Percentiles rank a stretch among this genome's conserved stretches.
These are phyloP conservation scores for Pegea sp. DNA, from an alignment of 23 tunicate species.

Conservation along the genomic window DNA sequence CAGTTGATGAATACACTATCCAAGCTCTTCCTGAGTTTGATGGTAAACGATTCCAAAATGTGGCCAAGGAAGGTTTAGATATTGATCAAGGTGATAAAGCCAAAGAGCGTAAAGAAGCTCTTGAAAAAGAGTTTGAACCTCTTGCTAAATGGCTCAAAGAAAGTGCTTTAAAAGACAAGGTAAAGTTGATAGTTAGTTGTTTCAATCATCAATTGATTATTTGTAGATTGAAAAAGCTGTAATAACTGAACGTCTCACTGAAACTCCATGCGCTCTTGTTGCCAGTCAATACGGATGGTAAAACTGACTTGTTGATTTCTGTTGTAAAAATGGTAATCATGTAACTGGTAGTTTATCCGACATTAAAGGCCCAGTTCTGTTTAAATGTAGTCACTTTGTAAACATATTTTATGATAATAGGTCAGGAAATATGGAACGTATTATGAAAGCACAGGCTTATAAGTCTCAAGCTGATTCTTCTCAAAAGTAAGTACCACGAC, in stretches of 20 bases:
- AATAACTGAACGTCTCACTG: constrained; percentile 67
- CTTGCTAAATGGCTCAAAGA: constrained; percentile 86
- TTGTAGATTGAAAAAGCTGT: constrained; percentile 90
- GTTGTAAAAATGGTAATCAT: background rate
- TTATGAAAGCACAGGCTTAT: constrained; percentile 99
- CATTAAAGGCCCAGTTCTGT: too few relatives aligned
- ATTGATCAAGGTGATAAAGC: constrained; percentile 87
- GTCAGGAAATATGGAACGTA: constrained; percentile 99
- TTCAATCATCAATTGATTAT: background rate
- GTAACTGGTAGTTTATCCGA: too few relatives aligned
- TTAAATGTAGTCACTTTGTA: too few relatives aligned
- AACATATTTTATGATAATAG: too few relatives aligned
- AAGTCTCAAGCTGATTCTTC: constrained; percentile 61
- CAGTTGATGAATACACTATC: constrained; percentile 98
- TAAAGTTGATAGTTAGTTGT: background rate
- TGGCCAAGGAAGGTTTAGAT: constrained; percentile 95
- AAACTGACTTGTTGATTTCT: constrained; percentile 1
- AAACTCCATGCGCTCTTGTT: constrained; percentile 84
- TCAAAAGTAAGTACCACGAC: constrained; percentile 32
- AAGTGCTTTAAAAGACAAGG: constrained; percentile 65
- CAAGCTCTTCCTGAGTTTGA: constrained; percentile 98
- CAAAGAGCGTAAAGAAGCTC: constrained; percentile 81
- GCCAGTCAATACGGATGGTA: constrained; percentile 99
- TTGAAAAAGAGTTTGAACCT: constrained; percentile 71
- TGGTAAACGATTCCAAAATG: constrained; percentile 94